phyloP scores from a whole-genome alignment of 2,113 vertebrate species.

The Pseudopodoces humilis region DNA sequence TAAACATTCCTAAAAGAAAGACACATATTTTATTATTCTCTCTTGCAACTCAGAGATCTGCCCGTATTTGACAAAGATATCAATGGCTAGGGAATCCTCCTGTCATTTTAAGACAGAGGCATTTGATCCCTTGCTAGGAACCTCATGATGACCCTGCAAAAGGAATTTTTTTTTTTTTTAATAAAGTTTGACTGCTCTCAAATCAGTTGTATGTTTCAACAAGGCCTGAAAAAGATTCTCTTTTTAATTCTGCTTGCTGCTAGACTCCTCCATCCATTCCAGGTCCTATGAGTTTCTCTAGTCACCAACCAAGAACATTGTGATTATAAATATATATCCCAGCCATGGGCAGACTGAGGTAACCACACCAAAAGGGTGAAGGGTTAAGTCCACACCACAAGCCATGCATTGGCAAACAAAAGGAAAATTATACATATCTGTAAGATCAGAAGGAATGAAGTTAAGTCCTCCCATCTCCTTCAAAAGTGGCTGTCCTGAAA shows the following conservation, averaged over 20 bases:
- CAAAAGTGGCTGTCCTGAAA: background rate
- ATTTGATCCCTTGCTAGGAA: background rate
- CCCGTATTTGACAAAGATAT: background rate
- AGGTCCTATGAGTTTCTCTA: background rate
- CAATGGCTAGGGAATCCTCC: background rate
- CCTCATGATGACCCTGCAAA: background rate
- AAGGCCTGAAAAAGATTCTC: background rate
- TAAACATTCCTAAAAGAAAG: constrained; percentile 89
- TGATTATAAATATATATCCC: background rate
- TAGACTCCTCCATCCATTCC: background rate
- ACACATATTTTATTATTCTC: background rate
- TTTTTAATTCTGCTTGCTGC: background rate
- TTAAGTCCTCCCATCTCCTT: background rate
- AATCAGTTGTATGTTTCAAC: background rate
- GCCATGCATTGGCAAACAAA: background rate
- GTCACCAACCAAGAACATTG: background rate
- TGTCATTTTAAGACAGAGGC: background rate
- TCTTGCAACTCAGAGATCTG: background rate
- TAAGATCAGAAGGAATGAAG: background rate
- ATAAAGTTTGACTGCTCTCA: background rate
- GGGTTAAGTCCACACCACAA: background rate
- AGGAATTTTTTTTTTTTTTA: background rate
- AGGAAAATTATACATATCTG: background rate
- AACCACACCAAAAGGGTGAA: background rate
- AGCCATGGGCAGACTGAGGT: background rate